Conservation (phyloP, 2,888 invertebrate genomes). For the Lasioglossum pauxillum region DNA sequence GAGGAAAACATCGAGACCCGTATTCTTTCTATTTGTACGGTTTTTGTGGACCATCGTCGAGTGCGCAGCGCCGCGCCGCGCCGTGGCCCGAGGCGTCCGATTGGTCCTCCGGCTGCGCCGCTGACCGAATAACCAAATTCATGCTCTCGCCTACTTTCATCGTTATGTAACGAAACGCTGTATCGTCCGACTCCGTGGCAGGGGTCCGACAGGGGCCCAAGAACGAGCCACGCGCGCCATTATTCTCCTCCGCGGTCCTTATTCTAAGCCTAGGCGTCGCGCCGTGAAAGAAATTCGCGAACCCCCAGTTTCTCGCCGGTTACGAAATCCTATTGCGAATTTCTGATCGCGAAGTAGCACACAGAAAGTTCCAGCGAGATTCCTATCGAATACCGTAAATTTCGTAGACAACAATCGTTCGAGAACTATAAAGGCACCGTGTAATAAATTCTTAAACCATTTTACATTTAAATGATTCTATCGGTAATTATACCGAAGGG, state of each 20-base stretch:
- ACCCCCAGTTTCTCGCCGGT: conserved; percentile 2
- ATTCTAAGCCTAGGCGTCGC: neutral
- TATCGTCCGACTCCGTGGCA: conserved; percentile 29
- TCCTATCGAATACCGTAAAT: neutral
- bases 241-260: conserved; percentile 13
- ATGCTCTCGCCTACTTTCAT: conserved; percentile 80
- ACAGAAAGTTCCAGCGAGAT: conserved; percentile 25
- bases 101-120: conserved; percentile 74
- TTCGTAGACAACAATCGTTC: neutral
- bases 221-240: conserved; percentile 36
- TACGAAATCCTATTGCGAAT: conserved; percentile 38
- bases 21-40: conserved; percentile 6
- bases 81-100: conserved; percentile 48
- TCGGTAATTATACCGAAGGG: neutral
- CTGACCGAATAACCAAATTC: conserved; percentile 84
- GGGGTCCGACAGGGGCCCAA: conserved; percentile 27
- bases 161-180: conserved; percentile 70
- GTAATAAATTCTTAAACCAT: neutral
- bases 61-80: conserved; percentile 67
- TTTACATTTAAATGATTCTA: neutral
- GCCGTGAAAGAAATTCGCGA: conserved; percentile 14
- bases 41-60: neutral
- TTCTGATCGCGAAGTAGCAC: neutral
- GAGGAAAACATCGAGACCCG: neutral
- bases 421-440: neutral